Evolutionary conservation across 2,797 vertebrate species (phyloP).

Genomic region (Dipus sagitta): DNA sequence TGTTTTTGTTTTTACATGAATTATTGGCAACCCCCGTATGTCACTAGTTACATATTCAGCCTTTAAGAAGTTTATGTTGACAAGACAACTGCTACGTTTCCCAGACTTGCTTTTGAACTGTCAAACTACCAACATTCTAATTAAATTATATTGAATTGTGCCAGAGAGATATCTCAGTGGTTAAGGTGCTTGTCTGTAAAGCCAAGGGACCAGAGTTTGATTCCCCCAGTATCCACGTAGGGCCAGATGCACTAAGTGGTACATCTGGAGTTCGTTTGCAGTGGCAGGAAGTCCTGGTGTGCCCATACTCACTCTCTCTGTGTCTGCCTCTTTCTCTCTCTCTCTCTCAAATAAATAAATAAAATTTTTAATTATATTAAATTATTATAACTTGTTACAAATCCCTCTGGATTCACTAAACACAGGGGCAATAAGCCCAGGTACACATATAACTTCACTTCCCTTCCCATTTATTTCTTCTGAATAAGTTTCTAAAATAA

Average conservation of each 20-base stretch:
- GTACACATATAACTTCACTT: background rate
- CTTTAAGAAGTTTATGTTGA: background rate
- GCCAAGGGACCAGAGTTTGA: too few relatives aligned
- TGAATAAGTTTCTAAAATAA: background rate
- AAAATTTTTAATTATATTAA: too few relatives aligned
- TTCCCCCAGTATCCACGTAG: too few relatives aligned
- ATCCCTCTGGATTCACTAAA: background rate
- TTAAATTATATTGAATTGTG: too few relatives aligned
- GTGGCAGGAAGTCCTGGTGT: too few relatives aligned
- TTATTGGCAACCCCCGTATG: background rate
- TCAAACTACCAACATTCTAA: background rate
- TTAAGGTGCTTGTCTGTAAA: too few relatives aligned
- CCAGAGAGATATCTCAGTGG: too few relatives aligned
- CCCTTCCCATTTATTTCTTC: background rate
- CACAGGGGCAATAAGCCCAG: background rate
- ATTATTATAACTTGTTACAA: background rate
- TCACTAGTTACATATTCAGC: background rate
- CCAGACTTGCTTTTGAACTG: background rate
- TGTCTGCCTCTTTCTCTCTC: too few relatives aligned
- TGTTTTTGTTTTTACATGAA: background rate
- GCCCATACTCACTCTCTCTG: too few relatives aligned
- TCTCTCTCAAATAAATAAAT: too few relatives aligned
- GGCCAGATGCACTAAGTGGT: too few relatives aligned
- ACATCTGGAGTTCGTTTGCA: too few relatives aligned
- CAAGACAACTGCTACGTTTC: background rate